These are phyloP conservation scores for Idaea biselata DNA, from an alignment of 2,888 invertebrate genomes.

Conservation along the genomic window DNA sequence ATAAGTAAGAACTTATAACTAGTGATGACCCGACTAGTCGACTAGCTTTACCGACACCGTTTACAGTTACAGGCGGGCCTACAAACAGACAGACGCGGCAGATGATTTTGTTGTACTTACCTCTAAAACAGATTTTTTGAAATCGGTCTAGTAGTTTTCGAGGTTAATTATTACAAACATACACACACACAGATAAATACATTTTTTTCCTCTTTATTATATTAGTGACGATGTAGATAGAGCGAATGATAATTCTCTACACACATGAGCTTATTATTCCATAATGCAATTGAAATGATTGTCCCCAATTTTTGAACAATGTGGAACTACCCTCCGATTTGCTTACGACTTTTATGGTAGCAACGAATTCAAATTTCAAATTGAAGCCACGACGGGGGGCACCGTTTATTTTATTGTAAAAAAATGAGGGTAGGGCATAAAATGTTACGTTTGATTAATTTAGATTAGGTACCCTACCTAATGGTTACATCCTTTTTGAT, in stretches of 20 bases:
- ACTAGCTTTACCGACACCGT: too few species aligned
- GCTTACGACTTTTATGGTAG: constrained; percentile 34
- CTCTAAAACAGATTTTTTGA: too few species aligned
- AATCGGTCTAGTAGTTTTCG: too few species aligned
- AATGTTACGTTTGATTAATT: constrained; percentile 15
- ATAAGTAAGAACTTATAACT: too few species aligned
- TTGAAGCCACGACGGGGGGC: constrained; percentile 31
- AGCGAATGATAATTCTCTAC: constrained; percentile 3
- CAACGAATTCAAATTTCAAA: constrained; percentile 29
- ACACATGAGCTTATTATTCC: constrained; percentile 24
- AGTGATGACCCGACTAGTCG: too few species aligned
- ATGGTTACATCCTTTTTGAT: neutral
- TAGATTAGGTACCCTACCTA: constrained; percentile 2
- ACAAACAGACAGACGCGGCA: too few species aligned
- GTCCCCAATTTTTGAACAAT: constrained; percentile 21
- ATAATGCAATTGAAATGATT: constrained; percentile 27
- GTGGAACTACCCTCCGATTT: constrained; percentile 34
- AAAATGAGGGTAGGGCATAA: constrained; percentile 25
- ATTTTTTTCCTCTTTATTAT: too few species aligned
- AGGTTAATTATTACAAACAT: too few species aligned
- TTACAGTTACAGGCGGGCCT: too few species aligned
- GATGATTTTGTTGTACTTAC: too few species aligned
- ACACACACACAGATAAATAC: too few species aligned
- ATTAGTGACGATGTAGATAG: too few species aligned
- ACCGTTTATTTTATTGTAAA: constrained; percentile 28